These are phyloP conservation scores for Doryteuthis pealeii DNA, from an alignment of 1,140 invertebrate species.

Conservation along the genomic window DNA sequence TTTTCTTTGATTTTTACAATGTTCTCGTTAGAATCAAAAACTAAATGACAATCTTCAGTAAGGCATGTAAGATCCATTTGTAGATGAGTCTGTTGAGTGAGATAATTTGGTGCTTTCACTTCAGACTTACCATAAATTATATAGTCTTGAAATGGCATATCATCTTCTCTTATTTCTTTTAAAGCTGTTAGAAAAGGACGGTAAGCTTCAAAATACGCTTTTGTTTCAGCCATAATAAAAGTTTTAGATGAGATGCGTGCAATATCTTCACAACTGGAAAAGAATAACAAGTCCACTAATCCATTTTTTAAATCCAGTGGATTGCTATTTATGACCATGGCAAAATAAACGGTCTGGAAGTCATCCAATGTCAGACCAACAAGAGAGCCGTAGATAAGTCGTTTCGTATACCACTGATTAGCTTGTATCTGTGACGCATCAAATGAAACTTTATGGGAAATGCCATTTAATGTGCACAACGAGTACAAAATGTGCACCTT, in stretches of 20 bases:
- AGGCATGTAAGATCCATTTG: constrained; percentile 34
- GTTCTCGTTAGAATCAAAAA: constrained; percentile 18
- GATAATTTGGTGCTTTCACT: constrained; percentile 37
- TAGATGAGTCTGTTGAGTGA: constrained; percentile 12
- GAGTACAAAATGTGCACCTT: constrained; percentile 43
- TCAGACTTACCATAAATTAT: constrained; percentile 41
- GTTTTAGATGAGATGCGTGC: too few relatives aligned
- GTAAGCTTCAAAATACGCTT: constrained; percentile 63
- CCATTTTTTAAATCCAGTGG: constrained; percentile 37
- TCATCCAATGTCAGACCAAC: constrained; percentile 71
- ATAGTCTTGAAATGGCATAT: constrained; percentile 56
- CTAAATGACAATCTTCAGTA: constrained; percentile 26
- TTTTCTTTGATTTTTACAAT: too few relatives aligned
- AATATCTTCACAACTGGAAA: constrained; percentile 10
- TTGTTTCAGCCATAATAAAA: constrained; percentile 61
- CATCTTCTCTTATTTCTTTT: constrained; percentile 45
- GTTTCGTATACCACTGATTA: constrained; percentile 61
- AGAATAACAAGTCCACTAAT: constrained; percentile 56
- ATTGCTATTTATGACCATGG: constrained; percentile 68
- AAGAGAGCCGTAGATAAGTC: constrained; percentile 74
- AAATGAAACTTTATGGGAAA: constrained; percentile 48
- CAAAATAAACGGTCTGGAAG: constrained; percentile 71
- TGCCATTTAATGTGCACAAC: constrained; percentile 37
- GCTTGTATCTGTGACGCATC: constrained; percentile 38
- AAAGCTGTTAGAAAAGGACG: constrained; percentile 59